Evolutionary conservation across 2,888 invertebrate genomes (phyloP), one percentile per base, ranked within the genome.

Genomic region (Tricholauxania praeusta): DNA sequence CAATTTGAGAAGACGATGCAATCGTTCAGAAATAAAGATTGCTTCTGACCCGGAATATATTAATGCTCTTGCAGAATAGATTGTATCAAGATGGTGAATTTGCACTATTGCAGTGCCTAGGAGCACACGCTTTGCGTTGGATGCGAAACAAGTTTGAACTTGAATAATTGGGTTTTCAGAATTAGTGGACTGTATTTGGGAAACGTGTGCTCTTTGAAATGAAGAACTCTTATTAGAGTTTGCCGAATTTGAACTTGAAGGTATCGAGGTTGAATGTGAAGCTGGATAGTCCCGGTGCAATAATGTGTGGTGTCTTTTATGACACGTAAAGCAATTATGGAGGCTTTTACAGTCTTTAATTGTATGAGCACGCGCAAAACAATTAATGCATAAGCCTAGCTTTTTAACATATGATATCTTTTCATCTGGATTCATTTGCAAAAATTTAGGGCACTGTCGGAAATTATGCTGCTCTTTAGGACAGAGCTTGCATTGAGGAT

Each of bases 371-470:
- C n/a, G 47, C 5, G 55, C 67, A 1, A 67, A 17, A 53, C 67
- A 67, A 39, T 67, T 67, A 14, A 12, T n/a, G 19, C 67, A 67
- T 6, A 67, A 32, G 15, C 55, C 12, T 7, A 55, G 32, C 17
- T 22, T 12, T 32, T 19, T n/a, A 8, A 55, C 17, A 5, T 55
- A 22, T 12, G 55, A 6, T 48, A 32, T 22, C 7, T 47, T 17
- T 14, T 32, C 51, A 3, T 64, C 64, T 6, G 19, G 2, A 48
- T 39, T 47, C 67, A 68, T 55, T 5, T 17, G 48, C 14, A 68
- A 15, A 48, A 68, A 68, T 3, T 32, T 32, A 7, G 67, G 47
- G 19, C 57, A 66, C n/a, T 17, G 39, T 1, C 32, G 32, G 3
- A 55, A 28, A 8, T n/a, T 15, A 39, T 66, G 66, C 12, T 12